Conservation (phyloP, 2,888 invertebrate genomes). For the Frankliniella intonsa region DNA sequence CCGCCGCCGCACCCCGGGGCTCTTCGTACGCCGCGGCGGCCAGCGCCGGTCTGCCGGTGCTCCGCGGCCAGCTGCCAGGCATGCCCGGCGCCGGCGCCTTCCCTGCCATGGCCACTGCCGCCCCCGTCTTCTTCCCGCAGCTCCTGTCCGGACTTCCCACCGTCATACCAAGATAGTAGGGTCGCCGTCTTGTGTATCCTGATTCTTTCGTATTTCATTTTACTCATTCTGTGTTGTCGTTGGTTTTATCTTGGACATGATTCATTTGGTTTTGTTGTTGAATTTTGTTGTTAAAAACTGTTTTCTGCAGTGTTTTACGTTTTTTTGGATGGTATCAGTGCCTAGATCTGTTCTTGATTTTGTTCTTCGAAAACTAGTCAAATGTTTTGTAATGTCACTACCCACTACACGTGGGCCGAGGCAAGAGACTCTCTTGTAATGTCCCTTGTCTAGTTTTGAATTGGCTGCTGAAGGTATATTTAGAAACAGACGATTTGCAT, state of each 20-base stretch:
- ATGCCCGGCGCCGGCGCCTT: neutral
- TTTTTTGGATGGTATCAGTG: no score
- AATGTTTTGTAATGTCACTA: no score
- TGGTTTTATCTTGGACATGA: neutral
- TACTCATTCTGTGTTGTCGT: no score
- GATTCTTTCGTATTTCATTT: neutral
- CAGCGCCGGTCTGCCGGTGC: neutral
- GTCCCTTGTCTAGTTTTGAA: no score
- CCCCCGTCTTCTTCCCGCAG: neutral
- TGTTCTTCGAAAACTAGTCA: no score
- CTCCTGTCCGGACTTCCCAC: neutral
- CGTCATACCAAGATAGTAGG: conserved; percentile 3
- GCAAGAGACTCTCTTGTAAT: no score
- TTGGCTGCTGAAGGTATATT: no score
- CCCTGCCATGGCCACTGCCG: neutral
- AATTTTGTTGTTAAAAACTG: no score
- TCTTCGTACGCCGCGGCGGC: neutral
- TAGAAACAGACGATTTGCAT: no score
- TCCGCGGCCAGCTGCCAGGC: neutral
- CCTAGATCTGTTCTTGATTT: no score
- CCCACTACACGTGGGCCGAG: no score
- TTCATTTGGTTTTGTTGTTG: neutral
- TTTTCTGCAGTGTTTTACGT: no score
- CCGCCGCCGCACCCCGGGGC: neutral
- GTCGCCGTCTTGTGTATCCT: neutral